Evolutionary conservation across 2,113 vertebrate genomes (phyloP).

Genomic region (Opisthocomus hoazin): DNA sequence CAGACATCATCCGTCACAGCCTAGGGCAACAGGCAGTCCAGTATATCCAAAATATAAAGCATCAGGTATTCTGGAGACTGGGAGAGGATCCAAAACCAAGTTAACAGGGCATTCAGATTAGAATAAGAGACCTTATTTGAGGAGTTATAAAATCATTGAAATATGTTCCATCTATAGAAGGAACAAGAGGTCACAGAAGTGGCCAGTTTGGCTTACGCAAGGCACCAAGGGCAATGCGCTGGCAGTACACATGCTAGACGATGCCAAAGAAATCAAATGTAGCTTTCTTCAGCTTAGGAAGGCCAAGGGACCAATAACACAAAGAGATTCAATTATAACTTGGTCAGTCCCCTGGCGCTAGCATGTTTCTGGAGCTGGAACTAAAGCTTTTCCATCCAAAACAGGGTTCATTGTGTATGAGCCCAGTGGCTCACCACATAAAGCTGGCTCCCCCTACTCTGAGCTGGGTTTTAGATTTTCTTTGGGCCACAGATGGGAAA

Average conservation of each 20-base stretch:
- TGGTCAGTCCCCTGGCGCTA: conserved; percentile 10
- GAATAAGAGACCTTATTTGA: conserved; percentile 45
- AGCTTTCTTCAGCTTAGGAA: conserved; percentile 14
- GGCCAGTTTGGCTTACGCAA: conserved; percentile 21
- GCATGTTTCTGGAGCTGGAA: conserved; percentile 1
- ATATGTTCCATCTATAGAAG: conserved; percentile 35
- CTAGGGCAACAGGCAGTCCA: not conserved
- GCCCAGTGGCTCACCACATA: not conserved
- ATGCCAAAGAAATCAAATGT: conserved; percentile 57
- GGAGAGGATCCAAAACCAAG: conserved; percentile 14
- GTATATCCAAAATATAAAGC: not conserved
- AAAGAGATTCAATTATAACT: conserved; percentile 49
- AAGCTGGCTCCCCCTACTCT: not conserved
- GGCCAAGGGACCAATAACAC: conserved; percentile 40
- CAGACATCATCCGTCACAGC: not conserved
- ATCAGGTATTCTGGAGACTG: conserved; percentile 15
- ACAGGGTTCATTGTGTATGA: not conserved
- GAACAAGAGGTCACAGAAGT: conserved; percentile 53
- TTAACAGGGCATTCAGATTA: conserved; percentile 23
- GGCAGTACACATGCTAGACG: not conserved
- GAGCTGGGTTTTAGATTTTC: not conserved
- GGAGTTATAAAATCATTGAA: conserved; percentile 12
- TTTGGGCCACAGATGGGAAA: not conserved
- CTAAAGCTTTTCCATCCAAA: conserved; percentile 16
- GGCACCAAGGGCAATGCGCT: conserved; percentile 5